These are phyloP conservation scores for Scaeva pyrastri DNA, from an alignment of 2,888 invertebrate genomes.

Conservation along the genomic window DNA sequence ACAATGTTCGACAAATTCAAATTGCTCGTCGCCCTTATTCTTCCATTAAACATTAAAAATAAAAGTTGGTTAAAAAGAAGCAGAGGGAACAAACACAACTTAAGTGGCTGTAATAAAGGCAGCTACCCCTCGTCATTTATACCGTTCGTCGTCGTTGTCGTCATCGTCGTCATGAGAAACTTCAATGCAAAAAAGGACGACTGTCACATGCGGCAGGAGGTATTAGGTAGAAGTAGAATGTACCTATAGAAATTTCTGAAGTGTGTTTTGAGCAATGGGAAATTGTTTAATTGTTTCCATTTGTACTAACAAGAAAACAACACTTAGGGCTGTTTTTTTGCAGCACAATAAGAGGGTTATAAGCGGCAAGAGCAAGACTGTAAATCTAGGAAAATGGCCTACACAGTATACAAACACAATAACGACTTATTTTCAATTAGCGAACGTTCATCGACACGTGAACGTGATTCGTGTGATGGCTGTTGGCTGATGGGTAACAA, in stretches of 20 bases:
- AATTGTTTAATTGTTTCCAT: conserved; percentile 79
- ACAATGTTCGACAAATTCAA: conserved; percentile 56
- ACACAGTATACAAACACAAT: conserved; percentile 45
- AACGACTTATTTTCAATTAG: conserved; percentile 76
- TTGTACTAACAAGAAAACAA: conserved; percentile 77
- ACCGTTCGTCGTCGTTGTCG: not conserved
- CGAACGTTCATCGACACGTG: conserved; percentile 77
- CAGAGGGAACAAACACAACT: conserved; percentile 45
- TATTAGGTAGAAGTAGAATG: not conserved
- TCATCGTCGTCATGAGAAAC: conserved; percentile 36
- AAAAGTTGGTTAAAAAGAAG: conserved; percentile 37
- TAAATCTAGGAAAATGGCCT: conserved; percentile 36
- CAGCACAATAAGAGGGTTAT: conserved; percentile 14
- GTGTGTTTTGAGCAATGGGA: conserved; percentile 75
- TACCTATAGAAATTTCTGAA: conserved; percentile 45
- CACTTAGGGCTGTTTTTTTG: conserved; percentile 65
- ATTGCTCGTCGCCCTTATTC: conserved; percentile 62
- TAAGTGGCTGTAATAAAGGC: conserved; percentile 71
- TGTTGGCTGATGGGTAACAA: too few species aligned
- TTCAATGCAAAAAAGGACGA: conserved; percentile 40
- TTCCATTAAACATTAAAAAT: conserved; percentile 70
- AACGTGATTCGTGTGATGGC: conserved; percentile 79
- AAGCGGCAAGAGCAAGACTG: conserved; percentile 12
- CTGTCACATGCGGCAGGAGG: conserved; percentile 21
- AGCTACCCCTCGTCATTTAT: conserved; percentile 33